A percentile compares a stretch with the other conserved stretches of the same genome.
Evolutionary conservation across 2,888 invertebrate species (phyloP).

Genomic region (Horisme vitalbata): DNA sequence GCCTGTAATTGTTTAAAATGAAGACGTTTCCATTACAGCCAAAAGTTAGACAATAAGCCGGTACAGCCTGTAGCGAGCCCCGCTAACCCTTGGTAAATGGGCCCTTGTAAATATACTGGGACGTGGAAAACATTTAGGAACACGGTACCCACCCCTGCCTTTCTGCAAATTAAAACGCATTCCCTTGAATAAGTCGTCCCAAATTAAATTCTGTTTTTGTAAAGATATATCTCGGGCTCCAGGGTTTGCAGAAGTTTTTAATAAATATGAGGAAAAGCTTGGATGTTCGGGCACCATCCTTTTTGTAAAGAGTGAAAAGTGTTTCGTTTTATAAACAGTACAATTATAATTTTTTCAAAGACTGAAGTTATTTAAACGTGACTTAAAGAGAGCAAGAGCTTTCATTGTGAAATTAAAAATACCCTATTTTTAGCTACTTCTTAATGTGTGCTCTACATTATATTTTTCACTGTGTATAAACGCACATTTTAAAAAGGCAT

Average conservation of each 20-base stretch:
- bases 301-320: not conserved
- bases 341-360: no score
- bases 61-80: slow-evolving; percentile 8
- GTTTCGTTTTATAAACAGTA: not conserved
- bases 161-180: slow-evolving; percentile 66
- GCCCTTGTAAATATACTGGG: slow-evolving; percentile 72
- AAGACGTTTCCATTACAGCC: slow-evolving; percentile 17
- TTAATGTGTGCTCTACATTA: no score
- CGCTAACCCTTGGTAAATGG: slow-evolving; percentile 61
- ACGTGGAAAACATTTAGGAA: slow-evolving; percentile 56
- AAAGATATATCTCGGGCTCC: slow-evolving; percentile 17
- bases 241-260: slow-evolving; percentile 14
- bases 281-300: not conserved
- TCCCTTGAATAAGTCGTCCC: slow-evolving; percentile 28
- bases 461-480: no score
- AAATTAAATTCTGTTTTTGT: slow-evolving; percentile 28
- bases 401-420: no score
- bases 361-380: no score
- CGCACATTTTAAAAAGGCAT: no score
- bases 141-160: slow-evolving; percentile 64
- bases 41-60: slow-evolving; percentile 22
- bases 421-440: no score
- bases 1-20: slow-evolving; percentile 17
- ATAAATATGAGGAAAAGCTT: slow-evolving; percentile 11
- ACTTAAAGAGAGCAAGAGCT: no score